phyloP scores from a whole-genome alignment of 2,797 vertebrate species.

The Xyrichtys novacula region DNA sequence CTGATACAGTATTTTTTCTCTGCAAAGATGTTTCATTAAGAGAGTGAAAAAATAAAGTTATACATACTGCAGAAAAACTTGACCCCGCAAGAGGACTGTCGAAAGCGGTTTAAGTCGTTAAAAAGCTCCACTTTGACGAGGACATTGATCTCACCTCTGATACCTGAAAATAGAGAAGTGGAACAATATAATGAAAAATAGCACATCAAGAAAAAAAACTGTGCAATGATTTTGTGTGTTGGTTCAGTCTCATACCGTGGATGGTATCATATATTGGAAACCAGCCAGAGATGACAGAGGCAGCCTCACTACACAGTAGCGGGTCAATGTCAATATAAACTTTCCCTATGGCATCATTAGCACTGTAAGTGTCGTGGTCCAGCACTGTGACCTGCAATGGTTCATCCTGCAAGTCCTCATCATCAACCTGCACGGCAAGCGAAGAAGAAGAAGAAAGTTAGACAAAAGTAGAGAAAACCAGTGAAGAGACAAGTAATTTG shows the following conservation, averaged over 20 bases:
- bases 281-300: constrained; percentile 98
- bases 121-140: constrained; percentile 99
- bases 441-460: neutral
- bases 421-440: constrained; percentile 89
- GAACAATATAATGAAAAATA: neutral
- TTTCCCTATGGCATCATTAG: constrained; percentile 98
- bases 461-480: neutral
- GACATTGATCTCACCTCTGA: constrained; percentile 97
- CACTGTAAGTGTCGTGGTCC: constrained; percentile 98
- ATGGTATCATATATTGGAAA: constrained; percentile 99
- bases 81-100: constrained; percentile 98
- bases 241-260: constrained; percentile 85
- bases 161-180: constrained; percentile 88
- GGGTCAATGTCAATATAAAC: constrained; percentile 99
- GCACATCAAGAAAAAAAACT: neutral
- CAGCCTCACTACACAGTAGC: constrained; percentile 94
- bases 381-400: constrained; percentile 98
- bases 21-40: neutral
- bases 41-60: constrained; percentile 13
- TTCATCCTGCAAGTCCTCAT: constrained; percentile 98
- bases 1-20: neutral
- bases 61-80: constrained; percentile 99
- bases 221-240: neutral
- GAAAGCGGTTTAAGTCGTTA: constrained; percentile 97
- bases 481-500: neutral